These are phyloP conservation scores for Ophion ellenae DNA, from an alignment of 2,888 invertebrate genomes.

Conservation along the genomic window DNA sequence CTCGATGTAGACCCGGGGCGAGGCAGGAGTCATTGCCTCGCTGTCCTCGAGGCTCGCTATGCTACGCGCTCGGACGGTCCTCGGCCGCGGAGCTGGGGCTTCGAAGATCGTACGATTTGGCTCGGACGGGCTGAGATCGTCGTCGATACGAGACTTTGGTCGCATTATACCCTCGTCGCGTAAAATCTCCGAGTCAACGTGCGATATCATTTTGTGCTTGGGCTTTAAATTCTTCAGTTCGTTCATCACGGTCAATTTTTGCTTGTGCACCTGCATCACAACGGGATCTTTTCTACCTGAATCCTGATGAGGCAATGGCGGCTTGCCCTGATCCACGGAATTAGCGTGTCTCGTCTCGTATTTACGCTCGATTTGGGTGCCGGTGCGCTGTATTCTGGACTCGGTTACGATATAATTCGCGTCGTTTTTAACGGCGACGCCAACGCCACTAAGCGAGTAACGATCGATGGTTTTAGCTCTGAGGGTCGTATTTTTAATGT, in stretches of 20 bases:
- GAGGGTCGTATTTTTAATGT: constrained; percentile 74
- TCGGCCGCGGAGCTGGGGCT: constrained; percentile 63
- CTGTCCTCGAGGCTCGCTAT: constrained; percentile 80
- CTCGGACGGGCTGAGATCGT: constrained; percentile 80
- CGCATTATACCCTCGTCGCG: constrained; percentile 82
- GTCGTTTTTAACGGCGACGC: constrained; percentile 51
- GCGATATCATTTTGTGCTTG: constrained; percentile 80
- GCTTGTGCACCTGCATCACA: constrained; percentile 79
- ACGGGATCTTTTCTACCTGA: constrained; percentile 78
- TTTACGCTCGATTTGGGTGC: constrained; percentile 80
- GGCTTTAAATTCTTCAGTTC: constrained; percentile 80
- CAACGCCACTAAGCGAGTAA: constrained; percentile 70
- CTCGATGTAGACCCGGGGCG: constrained; percentile 74
- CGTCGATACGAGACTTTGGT: constrained; percentile 82
- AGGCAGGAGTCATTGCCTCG: constrained; percentile 66
- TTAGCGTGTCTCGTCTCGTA: constrained; percentile 77
- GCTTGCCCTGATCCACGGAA: constrained; percentile 73
- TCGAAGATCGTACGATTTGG: constrained; percentile 69
- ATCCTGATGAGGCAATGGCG: constrained; percentile 75
- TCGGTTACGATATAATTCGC: constrained; percentile 77
- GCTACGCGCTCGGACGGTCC: constrained; percentile 77
- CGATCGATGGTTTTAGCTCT: constrained; percentile 77
- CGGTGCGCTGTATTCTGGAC: constrained; percentile 79
- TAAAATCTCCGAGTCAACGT: constrained; percentile 81
- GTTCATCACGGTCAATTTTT: constrained; percentile 80